Evolutionary conservation across 2,888 invertebrate species (phyloP), one percentile per base, ranked within the genome.

Genomic region (Bembecia ichneumoniformis): DNA sequence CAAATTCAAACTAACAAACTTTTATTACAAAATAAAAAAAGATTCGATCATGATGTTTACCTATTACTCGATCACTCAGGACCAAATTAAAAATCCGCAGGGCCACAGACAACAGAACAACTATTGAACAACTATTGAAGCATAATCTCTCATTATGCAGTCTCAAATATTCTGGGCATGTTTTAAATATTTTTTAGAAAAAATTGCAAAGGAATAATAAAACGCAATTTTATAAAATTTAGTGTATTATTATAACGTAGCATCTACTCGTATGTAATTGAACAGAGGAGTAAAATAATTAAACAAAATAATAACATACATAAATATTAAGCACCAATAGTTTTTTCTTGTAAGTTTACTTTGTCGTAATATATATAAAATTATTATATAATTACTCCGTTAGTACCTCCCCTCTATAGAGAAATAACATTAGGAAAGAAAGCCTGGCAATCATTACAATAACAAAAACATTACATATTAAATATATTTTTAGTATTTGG

Each of bases 211-310:
- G 28, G 28, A 40, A 14, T 11, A 40, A 40, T 40, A 69, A 79
- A 79, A 77, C 70, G 51, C 68, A 51, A 49, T 64, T 51, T 78
- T 82, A 82, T 72, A 83, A 84, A 82, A 81, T 81, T 80, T 83
- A 78, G 82, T 84, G 75, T 78, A 74, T 79, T 64, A 68, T 71
- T 40, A 40, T 40, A 40, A 40, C 14, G 14, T 40, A 80, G 68
- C 67, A 66, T 67, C 68, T 74, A n/a, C n/a, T n/a, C n/a, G n/a
- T n/a, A 67, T 51, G 52, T 53, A 58, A 68, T 65, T 5, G 71
- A 72, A 77, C 70, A 78, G 68, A 74, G 71, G 67, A 63, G 64
- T 74, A 71, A 74, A 40, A 75, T 66, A 60, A 71, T 69, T 68
- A 68, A 40, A 40, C 40, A 40, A 13, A 40, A 40, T 40, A 40